These are phyloP conservation scores for Alviniconcha strummeri DNA, from an alignment of 2,888 invertebrate genomes.

Conservation along the genomic window DNA sequence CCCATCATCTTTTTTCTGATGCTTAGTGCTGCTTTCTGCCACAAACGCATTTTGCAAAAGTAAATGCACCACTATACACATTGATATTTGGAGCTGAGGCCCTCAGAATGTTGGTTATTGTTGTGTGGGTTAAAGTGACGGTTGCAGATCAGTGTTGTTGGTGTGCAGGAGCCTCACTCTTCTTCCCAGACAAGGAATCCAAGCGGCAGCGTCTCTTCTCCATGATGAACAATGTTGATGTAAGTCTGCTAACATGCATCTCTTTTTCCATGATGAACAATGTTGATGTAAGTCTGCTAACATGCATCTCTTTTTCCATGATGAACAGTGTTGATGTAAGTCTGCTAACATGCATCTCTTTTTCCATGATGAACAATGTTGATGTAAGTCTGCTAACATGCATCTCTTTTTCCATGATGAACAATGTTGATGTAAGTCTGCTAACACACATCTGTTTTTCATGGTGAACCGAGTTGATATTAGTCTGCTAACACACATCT, in stretches of 20 bases:
- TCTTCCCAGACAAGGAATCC: constrained; percentile 72
- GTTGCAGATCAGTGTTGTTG: not conserved
- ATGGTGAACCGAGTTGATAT: constrained; percentile 69
- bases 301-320: constrained; percentile 44
- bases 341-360: constrained; percentile 55
- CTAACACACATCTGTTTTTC: constrained; percentile 40
- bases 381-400: too few relatives aligned
- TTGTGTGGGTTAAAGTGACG: not conserved
- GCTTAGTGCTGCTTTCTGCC: too few relatives aligned
- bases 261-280: constrained; percentile 53
- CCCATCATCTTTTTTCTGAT: too few relatives aligned
- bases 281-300: too few relatives aligned
- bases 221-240: constrained; percentile 69
- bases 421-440: constrained; percentile 61
- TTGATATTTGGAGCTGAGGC: too few relatives aligned
- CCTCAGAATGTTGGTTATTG: too few relatives aligned
- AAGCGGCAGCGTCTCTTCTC: constrained; percentile 68
- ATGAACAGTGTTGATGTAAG: constrained; percentile 67
- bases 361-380: constrained; percentile 35
- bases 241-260: constrained; percentile 48
- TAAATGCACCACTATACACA: too few relatives aligned
- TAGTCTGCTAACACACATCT: constrained; percentile 51
- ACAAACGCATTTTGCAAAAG: too few relatives aligned
- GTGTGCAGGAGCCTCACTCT: constrained; percentile 67
- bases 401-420: constrained; percentile 56